Evolutionary conservation across 2,113 vertebrate species (phyloP).

Genomic region (Fukomys damarensis): DNA sequence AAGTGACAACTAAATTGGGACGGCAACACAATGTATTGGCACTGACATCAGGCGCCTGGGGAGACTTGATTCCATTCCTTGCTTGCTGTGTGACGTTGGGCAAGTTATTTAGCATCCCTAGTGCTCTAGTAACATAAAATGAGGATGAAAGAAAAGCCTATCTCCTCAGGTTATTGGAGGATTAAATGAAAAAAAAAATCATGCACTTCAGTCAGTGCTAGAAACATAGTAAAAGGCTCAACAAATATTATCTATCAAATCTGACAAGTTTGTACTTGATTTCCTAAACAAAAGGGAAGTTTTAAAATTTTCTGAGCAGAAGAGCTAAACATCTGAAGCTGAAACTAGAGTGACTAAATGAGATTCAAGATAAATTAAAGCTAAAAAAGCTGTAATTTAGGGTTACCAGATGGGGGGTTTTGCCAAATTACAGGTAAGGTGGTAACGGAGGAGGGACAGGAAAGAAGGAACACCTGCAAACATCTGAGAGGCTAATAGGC

Average conservation of each 20-base stretch:
- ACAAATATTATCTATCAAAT: background rate
- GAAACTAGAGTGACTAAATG: background rate
- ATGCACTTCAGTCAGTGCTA: background rate
- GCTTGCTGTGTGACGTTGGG: background rate
- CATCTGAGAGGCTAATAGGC: background rate
- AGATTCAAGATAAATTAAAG: background rate
- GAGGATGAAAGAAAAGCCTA: background rate
- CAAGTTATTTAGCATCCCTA: background rate
- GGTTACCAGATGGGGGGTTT: background rate
- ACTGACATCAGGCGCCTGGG: background rate
- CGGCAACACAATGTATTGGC: background rate
- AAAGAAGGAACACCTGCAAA: background rate
- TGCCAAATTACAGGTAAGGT: background rate
- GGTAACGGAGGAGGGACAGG: background rate
- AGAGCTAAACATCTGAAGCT: background rate
- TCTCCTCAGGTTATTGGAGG: background rate
- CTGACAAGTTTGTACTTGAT: background rate
- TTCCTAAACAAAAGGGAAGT: background rate
- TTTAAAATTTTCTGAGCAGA: background rate
- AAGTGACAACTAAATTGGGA: background rate
- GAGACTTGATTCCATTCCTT: background rate
- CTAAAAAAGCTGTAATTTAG: background rate
- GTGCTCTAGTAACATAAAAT: background rate
- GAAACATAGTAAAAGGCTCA: background rate
- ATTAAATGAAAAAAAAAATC: constrained; percentile 24